Evolutionary conservation across 2,113 vertebrate genomes (phyloP), one percentile per base, ranked within the genome.

Genomic region (Saimiri boliviensis): DNA sequence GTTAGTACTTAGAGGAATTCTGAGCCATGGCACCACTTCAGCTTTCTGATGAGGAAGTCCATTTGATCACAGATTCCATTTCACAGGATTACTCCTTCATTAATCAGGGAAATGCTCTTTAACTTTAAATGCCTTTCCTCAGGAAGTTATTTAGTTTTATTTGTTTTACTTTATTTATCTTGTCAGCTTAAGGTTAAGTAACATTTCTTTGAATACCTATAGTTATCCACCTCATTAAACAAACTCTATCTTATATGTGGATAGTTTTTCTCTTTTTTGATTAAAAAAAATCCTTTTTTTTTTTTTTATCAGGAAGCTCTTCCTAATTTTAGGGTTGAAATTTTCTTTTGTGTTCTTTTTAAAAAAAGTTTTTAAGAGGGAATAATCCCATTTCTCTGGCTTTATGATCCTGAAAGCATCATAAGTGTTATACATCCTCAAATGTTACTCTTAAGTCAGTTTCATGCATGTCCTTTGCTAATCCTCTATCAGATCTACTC

Each of bases 211-310:
- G 81, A 89, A 91, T 70, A 93, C 79, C 11, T 12, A 20, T 97
- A 30, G 30, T 97, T 93, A 95, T 93, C 49, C 97, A 68, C 60
- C 63, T 98, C 93, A 94, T 98, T 97, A 96, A 88, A 49, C 45
- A 97, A 98, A 77, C 21, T 73, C 21, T 85, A 70, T 58, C 86
- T 91, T 81, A 89, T 79, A 91, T 71, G 49, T 93, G 79, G 27
- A 54, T 86, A 93, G 58, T 80, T 96, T 45, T 45, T 76, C 30
- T 30, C 40, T 40, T 71, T 71, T 71, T 10, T 10, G n/a, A n/a
- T n/a, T n/a, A n/a, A n/a, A n/a, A n/a, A n/a, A n/a, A n/a, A n/a
- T n/a, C n/a, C n/a, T n/a, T n/a, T n/a, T n/a, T n/a, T 73, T 40
- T 71, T 71, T 71, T 10, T 10, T 13, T 76, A 92, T 87, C 82